phyloP scores from a whole-genome alignment of 2,113 vertebrate species.

The Passer domesticus region DNA sequence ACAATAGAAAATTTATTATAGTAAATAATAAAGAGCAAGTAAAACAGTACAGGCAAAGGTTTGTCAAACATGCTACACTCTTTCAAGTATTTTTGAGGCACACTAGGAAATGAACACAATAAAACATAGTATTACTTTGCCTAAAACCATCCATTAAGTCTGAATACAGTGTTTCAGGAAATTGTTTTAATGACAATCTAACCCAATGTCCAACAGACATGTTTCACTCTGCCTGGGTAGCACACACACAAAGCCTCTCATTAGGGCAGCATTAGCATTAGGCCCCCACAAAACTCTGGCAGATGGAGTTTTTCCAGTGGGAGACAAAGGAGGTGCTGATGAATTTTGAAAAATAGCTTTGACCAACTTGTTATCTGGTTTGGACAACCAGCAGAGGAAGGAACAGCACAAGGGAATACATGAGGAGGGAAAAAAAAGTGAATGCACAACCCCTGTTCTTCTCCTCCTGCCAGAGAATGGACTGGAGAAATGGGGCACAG shows the following conservation, averaged over 20 bases:
- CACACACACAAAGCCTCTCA: background rate
- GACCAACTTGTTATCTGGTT: background rate
- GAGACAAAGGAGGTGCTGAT: no score
- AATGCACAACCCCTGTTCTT: background rate
- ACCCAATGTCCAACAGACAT: background rate
- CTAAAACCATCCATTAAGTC: background rate
- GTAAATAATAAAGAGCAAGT: background rate
- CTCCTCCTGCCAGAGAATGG: fast-evolving
- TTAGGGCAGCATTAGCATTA: background rate
- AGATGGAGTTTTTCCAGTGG: background rate
- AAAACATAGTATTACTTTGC: background rate
- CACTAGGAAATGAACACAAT: background rate
- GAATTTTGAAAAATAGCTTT: background rate
- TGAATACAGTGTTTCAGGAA: background rate
- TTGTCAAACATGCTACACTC: background rate
- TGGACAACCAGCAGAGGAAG: background rate
- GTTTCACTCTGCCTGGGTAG: background rate
- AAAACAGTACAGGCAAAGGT: background rate
- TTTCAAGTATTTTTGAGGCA: background rate
- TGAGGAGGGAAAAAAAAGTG: background rate
- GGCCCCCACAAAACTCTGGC: background rate
- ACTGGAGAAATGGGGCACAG: background rate
- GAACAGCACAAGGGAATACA: background rate
- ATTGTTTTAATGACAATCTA: background rate
- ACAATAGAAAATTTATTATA: background rate